Evolutionary conservation across 2,797 vertebrate genomes (phyloP).

Genomic region (Toxotes lorentzi): DNA sequence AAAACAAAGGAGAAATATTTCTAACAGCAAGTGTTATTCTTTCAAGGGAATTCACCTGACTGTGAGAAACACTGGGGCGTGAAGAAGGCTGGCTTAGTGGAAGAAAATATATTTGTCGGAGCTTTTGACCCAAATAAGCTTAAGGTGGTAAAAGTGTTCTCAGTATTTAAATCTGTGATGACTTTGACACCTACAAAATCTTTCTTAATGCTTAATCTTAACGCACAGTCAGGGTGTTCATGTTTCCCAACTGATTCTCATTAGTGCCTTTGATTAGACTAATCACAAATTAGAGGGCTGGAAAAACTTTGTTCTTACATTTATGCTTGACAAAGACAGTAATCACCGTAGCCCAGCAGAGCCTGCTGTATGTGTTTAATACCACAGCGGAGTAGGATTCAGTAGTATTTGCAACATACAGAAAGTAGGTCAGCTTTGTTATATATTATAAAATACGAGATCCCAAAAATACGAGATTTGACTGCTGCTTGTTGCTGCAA

Average conservation of each 20-base stretch:
- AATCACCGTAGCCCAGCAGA: slow-evolving; percentile 18
- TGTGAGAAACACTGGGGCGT: not conserved
- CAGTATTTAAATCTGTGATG: slow-evolving; percentile 35
- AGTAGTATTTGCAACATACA: not conserved
- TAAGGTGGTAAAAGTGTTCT: slow-evolving; percentile 13
- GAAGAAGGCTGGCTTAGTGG: not conserved
- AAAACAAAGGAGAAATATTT: slow-evolving; percentile 6
- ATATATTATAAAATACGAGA: not conserved
- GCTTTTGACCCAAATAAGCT: slow-evolving; percentile 45
- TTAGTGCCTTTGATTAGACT: slow-evolving; percentile 45
- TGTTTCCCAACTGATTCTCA: slow-evolving; percentile 50
- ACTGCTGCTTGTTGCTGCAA: not conserved
- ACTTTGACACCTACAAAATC: slow-evolving; percentile 24
- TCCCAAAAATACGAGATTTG: not conserved
- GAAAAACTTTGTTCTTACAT: slow-evolving; percentile 17
- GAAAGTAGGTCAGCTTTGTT: not conserved
- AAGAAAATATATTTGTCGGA: slow-evolving; percentile 26
- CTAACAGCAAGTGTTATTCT: not conserved
- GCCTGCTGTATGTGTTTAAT: not conserved
- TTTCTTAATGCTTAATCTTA: not conserved
- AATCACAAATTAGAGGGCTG: slow-evolving; percentile 45
- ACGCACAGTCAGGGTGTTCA: slow-evolving; percentile 20
- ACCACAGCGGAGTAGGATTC: not conserved
- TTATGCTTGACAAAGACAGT: slow-evolving; percentile 15
- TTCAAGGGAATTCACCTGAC: not conserved